Evolutionary conservation across 2,888 invertebrate genomes (phyloP), one percentile per base, ranked within the genome.

Genomic region (Hirtodrosophila confusa): DNA sequence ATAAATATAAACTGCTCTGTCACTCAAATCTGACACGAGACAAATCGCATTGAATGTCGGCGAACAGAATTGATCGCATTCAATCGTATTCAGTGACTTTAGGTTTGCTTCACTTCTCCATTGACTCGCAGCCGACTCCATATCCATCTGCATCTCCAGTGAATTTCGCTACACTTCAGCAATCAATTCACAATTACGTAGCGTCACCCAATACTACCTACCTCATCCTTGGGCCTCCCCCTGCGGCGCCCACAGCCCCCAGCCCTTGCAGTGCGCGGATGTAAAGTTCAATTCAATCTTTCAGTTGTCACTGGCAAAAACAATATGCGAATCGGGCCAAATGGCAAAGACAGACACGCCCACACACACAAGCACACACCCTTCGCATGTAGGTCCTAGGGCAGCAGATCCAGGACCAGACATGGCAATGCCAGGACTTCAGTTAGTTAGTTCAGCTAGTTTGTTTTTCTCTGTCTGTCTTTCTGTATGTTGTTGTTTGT

Each of bases 11-110:
- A 80, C 75, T 73, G 78, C 69, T 63, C 78, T 88, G 89, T 88
- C 90, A 89, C 63, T 89, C 88, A 89, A 89, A 89, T 87, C 89
- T 89, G 89, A 88, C 90, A 88, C 69, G 73, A 88, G 87, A 89
- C 90, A 89, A 89, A 89, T 89, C 88, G 86, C 74, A 85, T 78
- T 69, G 85, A 83, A 77, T 62, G 75, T 33, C 57, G 56, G 31
- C 45, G 31, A 56, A 47, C 31, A 53, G 56, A 64, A 63, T 70
- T 70, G 72, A 73, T 75, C 75, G 70, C 71, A 70, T 70, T 60
- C 76, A 71, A 62, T 71, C 65, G 73, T 47, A 73, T 67, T 66
- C 73, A 60, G 37, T 58, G 58, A 51, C 39, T 57, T 65, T 35
- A 48, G 12, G 43, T 37, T 55, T 5, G 24, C n/a, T 31, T 23